Conservation (phyloP, 2,113 vertebrate species). For the Pagrus major region DNA sequence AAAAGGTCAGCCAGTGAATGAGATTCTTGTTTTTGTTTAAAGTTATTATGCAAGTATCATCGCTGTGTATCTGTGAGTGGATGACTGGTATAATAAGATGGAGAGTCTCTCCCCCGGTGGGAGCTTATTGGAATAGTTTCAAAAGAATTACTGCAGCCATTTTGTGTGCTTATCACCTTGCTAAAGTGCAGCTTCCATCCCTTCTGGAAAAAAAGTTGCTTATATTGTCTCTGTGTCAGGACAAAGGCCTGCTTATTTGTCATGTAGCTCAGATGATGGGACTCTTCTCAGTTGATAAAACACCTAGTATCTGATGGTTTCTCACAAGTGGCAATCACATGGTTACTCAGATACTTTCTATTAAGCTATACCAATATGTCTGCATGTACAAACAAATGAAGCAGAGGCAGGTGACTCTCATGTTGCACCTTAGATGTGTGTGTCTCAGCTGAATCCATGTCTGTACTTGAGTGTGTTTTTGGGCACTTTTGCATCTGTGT, state of each 20-base stretch:
- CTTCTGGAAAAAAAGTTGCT: conserved; percentile 37
- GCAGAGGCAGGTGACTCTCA: conserved; percentile 23
- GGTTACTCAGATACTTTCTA: neutral
- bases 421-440: conserved; percentile 20
- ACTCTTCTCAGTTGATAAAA: neutral
- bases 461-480: conserved; percentile 9
- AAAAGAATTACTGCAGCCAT: conserved; percentile 41
- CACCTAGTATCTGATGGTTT: neutral
- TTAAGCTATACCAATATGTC: conserved; percentile 1
- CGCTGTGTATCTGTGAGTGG: conserved; percentile 52
- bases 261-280: neutral
- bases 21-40: conserved; percentile 67
- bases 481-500: conserved; percentile 20
- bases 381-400: conserved; percentile 4
- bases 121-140: conserved; percentile 62
- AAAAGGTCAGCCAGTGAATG: conserved; percentile 43
- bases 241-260: conserved; percentile 5
- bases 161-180: conserved; percentile 64
- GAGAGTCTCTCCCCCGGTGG: conserved; percentile 44
- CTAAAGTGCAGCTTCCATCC: conserved; percentile 44
- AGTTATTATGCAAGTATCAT: conserved; percentile 75
- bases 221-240: conserved; percentile 38
- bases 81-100: conserved; percentile 69
- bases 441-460: conserved; percentile 16
- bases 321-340: neutral